Conservation (phyloP, 2,888 invertebrate species). For the Trichogramma dendrolimi region DNA sequence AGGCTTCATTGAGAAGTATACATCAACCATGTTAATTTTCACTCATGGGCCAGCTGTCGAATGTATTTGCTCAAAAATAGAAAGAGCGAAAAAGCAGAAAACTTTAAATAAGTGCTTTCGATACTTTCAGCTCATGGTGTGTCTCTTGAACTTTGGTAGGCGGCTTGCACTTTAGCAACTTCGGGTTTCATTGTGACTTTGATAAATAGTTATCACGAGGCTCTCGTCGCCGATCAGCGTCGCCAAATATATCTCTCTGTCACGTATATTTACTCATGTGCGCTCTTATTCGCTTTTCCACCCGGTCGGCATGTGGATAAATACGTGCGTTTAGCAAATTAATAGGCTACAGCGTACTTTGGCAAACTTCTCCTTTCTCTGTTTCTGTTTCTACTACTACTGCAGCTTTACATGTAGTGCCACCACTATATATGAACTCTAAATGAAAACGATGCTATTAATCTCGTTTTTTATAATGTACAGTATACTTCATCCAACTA, state of each 20-base stretch:
- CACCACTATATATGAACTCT: conserved; percentile 18
- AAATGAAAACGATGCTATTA: conserved; percentile 38
- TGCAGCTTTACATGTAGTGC: conserved; percentile 11
- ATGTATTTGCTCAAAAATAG: too few species aligned
- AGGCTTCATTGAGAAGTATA: too few species aligned
- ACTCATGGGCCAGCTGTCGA: too few species aligned
- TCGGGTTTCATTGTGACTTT: conserved; percentile 19
- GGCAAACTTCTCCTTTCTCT: conserved; percentile 36
- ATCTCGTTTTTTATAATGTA: too few species aligned
- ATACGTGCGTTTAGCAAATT: conserved; percentile 43
- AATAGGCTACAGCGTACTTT: conserved; percentile 45
- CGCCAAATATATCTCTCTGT: conserved; percentile 29
- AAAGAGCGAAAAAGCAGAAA: too few species aligned
- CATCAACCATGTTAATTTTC: too few species aligned
- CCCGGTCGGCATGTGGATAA: conserved; percentile 33
- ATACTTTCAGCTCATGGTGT: too few species aligned
- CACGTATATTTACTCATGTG: conserved; percentile 1
- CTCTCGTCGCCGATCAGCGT: conserved; percentile 23
- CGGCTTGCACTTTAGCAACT: background rate
- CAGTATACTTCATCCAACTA: too few species aligned
- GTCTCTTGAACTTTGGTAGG: conserved; percentile 4
- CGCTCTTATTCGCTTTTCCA: background rate
- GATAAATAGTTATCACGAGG: conserved; percentile 20
- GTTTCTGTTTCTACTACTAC: too few species aligned
- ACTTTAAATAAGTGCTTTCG: too few species aligned